These are phyloP conservation scores for Porites rus DNA, from an alignment of 92 coral and sea anemone species.

Conservation along the genomic window DNA sequence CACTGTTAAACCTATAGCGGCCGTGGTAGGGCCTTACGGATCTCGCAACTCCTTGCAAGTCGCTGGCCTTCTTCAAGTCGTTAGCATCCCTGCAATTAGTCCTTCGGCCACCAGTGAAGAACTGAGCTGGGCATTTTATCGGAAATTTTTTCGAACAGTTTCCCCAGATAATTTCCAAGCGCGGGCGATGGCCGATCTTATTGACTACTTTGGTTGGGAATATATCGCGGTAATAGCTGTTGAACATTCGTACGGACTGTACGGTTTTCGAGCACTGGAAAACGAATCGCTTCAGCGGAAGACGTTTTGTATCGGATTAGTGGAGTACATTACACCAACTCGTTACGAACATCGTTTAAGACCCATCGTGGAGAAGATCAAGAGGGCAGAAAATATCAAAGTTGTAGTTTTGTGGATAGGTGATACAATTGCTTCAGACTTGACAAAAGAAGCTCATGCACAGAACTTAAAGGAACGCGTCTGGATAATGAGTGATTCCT, in stretches of 20 bases:
- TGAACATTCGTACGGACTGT: conserved; percentile 80
- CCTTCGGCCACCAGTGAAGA: conserved; percentile 86
- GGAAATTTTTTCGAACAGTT: conserved; percentile 69
- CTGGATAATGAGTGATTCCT: conserved; percentile 87
- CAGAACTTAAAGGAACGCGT: conserved; percentile 64
- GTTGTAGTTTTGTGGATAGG: conserved; percentile 86
- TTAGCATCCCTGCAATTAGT: conserved; percentile 76
- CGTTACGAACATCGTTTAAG: conserved; percentile 51
- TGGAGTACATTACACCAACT: conserved; percentile 70
- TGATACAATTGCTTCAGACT: conserved; percentile 56
- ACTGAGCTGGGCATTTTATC: conserved; percentile 78
- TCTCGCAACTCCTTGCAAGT: conserved; percentile 77
- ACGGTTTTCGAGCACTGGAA: conserved; percentile 80
- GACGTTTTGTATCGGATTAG: conserved; percentile 78
- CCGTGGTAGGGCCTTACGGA: conserved; percentile 73
- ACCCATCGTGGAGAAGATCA: conserved; percentile 59
- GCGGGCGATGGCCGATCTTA: conserved; percentile 81
- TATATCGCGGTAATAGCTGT: conserved; percentile 82
- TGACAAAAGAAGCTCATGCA: conserved; percentile 71
- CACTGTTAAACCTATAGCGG: conserved; percentile 60
- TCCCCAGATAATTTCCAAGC: conserved; percentile 78
- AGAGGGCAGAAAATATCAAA: conserved; percentile 51
- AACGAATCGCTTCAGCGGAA: conserved; percentile 60
- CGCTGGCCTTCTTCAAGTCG: conserved; percentile 81
- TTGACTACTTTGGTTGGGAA: conserved; percentile 70